Evolutionary conservation across 2,797 vertebrate genomes (phyloP).

Genomic region (Syndactyla subalaris): DNA sequence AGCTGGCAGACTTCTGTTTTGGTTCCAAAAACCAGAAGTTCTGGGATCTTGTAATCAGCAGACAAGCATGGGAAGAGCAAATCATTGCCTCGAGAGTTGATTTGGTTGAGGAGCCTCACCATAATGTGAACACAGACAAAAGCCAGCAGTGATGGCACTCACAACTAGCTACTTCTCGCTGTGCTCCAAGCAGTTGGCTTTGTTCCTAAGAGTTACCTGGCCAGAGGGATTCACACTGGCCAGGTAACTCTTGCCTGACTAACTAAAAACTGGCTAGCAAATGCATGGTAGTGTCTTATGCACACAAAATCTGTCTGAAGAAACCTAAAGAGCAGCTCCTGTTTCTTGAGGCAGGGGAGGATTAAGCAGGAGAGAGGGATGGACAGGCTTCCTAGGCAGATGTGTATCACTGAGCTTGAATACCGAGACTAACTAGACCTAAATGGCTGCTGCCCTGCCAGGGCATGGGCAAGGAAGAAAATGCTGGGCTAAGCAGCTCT

Average conservation of each 20-base stretch:
- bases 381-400: not conserved
- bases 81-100: not conserved
- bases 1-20: not conserved
- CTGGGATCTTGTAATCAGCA: not conserved
- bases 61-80: not conserved
- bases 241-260: not conserved
- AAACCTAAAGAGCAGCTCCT: not conserved
- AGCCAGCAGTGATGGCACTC: not conserved
- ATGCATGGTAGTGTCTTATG: not conserved
- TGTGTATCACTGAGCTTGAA: not conserved
- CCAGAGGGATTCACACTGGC: not conserved
- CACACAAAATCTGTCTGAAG: not conserved
- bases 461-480: not conserved
- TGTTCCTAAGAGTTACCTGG: not conserved
- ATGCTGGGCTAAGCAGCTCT: not conserved
- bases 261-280: not conserved
- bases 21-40: not conserved
- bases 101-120: not conserved
- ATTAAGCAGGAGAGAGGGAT: not conserved
- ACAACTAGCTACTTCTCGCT: not conserved
- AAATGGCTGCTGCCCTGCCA: not conserved
- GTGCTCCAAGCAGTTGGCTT: not conserved
- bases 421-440: not conserved
- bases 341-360: not conserved
- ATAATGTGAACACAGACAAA: not conserved